Base-by-base conservation (phyloP, 2,113 vertebrate species). In the Cryptotis parvus region DNA sequence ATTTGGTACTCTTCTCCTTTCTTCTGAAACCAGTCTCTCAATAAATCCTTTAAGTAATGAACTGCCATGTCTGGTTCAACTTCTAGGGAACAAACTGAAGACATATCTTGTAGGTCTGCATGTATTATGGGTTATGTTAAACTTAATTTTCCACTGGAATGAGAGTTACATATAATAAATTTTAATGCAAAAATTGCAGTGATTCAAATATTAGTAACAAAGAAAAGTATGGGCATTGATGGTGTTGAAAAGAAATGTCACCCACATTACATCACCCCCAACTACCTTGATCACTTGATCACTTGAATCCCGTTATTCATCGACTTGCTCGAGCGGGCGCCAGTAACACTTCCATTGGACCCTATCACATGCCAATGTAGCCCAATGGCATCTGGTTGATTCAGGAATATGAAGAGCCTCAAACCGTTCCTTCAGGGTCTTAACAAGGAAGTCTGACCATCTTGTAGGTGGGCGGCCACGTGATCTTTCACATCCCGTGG, bases 221-320 rank as follows among this genome's bases (percentile, higher is more conserved):
- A n/a, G 90, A 90, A 90, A 66, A 16, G 45, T 10, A 49, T 4
- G 4, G 76, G 14, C 9, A 49, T 78, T 70, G 52, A 76, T 61
- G 49, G 24, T 68, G 14, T 15, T 89, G 33, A 79, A 88, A 91
- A 65, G 45, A 90, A 90, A 83, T 79, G n/a, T 45, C 55, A 91
- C 73, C 45, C 58, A 37, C 52, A 41, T 92, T 52, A 85, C 45
- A 49, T 49, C 45, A 49, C 45, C 26, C n/a, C 27, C 39, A 90
- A 74, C 75, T 85, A 93, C n/a, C n/a, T n/a, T n/a, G n/a, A n/a
- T n/a, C n/a, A n/a, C n/a, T n/a, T n/a, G n/a, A n/a, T n/a, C n/a
- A n/a, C n/a, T n/a, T n/a, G n/a, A n/a, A n/a, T n/a, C n/a, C n/a
- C n/a, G n/a, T n/a, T n/a, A n/a, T n/a, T n/a, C n/a, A n/a, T n/a